Evolutionary conservation across 2,888 invertebrate species (phyloP).

Genomic region (Tortricodes alternella): DNA sequence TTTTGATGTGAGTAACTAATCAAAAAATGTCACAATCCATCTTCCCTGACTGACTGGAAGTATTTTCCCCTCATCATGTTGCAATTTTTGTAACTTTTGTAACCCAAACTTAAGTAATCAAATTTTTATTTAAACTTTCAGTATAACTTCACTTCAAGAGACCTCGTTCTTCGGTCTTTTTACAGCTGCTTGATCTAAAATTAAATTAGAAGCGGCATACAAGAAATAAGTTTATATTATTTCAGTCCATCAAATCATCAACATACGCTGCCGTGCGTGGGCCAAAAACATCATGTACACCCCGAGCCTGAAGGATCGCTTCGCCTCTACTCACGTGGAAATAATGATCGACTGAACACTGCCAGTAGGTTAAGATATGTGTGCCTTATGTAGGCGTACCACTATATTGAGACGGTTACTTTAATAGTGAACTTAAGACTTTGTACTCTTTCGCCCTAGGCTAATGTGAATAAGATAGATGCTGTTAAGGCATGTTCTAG

Average conservation of each 20-base stretch:
- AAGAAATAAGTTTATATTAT: constrained; percentile 11
- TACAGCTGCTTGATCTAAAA: too few species aligned
- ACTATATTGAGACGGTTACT: neutral
- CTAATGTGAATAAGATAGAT: neutral
- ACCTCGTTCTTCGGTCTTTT: neutral
- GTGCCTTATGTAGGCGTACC: constrained; percentile 5
- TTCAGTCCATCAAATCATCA: constrained; percentile 84
- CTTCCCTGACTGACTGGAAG: too few species aligned
- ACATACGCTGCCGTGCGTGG: constrained; percentile 88
- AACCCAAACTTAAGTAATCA: too few species aligned
- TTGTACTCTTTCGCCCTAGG: neutral
- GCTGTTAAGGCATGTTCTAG: too few species aligned
- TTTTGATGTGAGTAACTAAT: too few species aligned
- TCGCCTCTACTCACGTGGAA: constrained; percentile 73
- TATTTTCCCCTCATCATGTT: too few species aligned
- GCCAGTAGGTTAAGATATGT: constrained; percentile 28
- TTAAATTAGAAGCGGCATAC: neutral
- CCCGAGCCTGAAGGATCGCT: constrained; percentile 68
- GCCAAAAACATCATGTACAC: constrained; percentile 84
- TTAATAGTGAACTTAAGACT: too few species aligned
- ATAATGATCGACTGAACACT: constrained; percentile 71
- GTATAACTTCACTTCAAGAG: too few species aligned
- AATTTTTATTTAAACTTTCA: too few species aligned
- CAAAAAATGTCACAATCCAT: too few species aligned
- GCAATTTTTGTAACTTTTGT: too few species aligned